Evolutionary conservation across 1,140 invertebrate species (phyloP), one percentile per base, ranked within the genome.

Genomic region (Achroia grisella): DNA sequence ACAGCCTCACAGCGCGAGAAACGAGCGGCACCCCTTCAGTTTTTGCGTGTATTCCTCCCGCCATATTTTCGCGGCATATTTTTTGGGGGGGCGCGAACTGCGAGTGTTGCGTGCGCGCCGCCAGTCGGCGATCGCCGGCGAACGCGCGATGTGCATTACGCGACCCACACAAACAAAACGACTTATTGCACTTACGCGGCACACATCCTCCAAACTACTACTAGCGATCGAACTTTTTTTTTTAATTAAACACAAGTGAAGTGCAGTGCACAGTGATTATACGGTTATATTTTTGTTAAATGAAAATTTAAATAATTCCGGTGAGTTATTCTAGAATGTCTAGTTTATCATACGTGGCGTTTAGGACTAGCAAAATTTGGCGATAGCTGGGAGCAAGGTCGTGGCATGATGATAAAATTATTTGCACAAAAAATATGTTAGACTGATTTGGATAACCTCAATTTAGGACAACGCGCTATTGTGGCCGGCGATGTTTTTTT

Each of bases 381-480:
- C 58, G 78, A 79, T 83, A 79, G 66, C 71, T 71, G 68, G 77
- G 74, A 77, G 72, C 79, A 83, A 83, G 79, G 79, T 79, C 76
- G 79, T 60, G 68, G 53, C 69, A 63, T 60, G 45, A 55, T 65
- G 76, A 83, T 83, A 80, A 80, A 73, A 74, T 74, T 83, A 81
- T 83, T 83, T 81, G 79, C 77, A 79, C 79, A 72, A 78, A 80
- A 75, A 77, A 71, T 23, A 72, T 76, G 69, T 71, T 76, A 78
- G 69, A 74, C 48, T 62, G 54, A 63, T 62, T 61, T 64, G 79
- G 77, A 83, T 83, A 80, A 83, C 76, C 79, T 83, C 73, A 73
- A 63, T 77, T 71, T 63, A 53, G 68, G 54, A 83, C 73, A 79
- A 80, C 60, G 70, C 49, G 47, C 59, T 57, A 50, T 71, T 72